phyloP scores from a whole-genome alignment of 2,888 invertebrate species.

The Himalopsyche tibetana region DNA sequence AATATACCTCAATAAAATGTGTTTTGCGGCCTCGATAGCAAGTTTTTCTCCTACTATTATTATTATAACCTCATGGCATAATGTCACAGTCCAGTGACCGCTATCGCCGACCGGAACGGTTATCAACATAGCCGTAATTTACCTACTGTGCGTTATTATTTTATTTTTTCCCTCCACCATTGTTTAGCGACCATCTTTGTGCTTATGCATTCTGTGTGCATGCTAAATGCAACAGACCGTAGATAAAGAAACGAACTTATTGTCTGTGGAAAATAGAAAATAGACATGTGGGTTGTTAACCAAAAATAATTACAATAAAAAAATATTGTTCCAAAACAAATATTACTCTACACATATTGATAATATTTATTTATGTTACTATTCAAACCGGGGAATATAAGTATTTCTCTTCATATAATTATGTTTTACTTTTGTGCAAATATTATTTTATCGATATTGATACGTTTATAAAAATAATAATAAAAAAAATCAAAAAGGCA shows the following conservation, averaged over 20 bases:
- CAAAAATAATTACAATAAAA: too few species aligned
- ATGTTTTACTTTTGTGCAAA: too few species aligned
- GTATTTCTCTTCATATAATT: too few species aligned
- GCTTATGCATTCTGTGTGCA: conserved; percentile 51
- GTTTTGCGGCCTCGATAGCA: too few species aligned
- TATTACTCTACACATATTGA: too few species aligned
- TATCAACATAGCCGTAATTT: conserved; percentile 56
- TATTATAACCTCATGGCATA: conserved; percentile 24
- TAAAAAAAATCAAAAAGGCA: too few species aligned
- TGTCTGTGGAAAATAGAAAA: conserved; percentile 20
- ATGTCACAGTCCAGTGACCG: conserved; percentile 45
- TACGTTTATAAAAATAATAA: too few species aligned
- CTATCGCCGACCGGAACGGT: conserved; percentile 60
- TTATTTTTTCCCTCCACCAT: conserved; percentile 56
- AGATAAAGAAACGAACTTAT: conserved; percentile 14
- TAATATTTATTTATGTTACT: too few species aligned
- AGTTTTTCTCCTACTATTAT: neutral
- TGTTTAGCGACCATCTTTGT: conserved; percentile 48
- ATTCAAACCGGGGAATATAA: too few species aligned
- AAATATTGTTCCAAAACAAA: too few species aligned
- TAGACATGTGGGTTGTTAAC: neutral
- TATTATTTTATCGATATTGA: too few species aligned
- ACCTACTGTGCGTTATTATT: conserved; percentile 41
- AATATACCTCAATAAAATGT: too few species aligned
- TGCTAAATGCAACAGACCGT: conserved; percentile 51